phyloP scores from a whole-genome alignment of 2,113 vertebrate species.

The Orthonyx spaldingii region DNA sequence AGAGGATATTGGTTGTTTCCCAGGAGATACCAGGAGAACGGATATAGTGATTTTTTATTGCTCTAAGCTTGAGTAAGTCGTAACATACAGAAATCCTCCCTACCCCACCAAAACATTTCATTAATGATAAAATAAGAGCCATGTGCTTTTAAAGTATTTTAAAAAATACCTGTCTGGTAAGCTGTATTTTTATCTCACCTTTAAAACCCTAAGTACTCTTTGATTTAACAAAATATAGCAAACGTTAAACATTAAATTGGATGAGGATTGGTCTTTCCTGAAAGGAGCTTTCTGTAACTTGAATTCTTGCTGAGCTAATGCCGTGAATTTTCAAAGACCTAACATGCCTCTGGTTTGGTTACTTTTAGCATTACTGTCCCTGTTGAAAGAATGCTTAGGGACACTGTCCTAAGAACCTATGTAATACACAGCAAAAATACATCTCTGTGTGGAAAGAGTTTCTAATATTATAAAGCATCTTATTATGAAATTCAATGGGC shows the following conservation, averaged over 20 bases:
- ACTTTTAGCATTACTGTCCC: not conserved
- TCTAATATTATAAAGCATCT: not conserved
- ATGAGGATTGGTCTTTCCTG: not conserved
- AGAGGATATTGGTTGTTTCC: slow-evolving; percentile 29
- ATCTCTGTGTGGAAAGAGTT: not conserved
- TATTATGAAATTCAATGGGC: not conserved
- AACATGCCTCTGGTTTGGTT: not conserved
- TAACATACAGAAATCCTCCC: not conserved
- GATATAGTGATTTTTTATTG: not conserved
- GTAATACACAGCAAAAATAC: not conserved
- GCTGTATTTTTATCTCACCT: not conserved
- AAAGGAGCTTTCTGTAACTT: not conserved
- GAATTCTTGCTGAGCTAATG: not conserved
- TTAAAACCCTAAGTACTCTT: not conserved
- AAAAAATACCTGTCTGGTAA: not conserved
- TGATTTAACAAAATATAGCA: not conserved
- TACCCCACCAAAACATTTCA: not conserved
- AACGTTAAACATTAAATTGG: not conserved
- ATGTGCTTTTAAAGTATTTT: not conserved
- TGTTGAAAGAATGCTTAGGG: not conserved
- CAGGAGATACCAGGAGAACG: not conserved
- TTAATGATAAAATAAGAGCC: not conserved
- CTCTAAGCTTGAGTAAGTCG: slow-evolving; percentile 5
- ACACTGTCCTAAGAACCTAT: not conserved
- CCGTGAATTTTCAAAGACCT: not conserved